A percentile compares a stretch with the other conserved stretches of the same genome.
Conservation (phyloP, 2,113 vertebrate genomes). For the Enhydra lutris region DNA sequence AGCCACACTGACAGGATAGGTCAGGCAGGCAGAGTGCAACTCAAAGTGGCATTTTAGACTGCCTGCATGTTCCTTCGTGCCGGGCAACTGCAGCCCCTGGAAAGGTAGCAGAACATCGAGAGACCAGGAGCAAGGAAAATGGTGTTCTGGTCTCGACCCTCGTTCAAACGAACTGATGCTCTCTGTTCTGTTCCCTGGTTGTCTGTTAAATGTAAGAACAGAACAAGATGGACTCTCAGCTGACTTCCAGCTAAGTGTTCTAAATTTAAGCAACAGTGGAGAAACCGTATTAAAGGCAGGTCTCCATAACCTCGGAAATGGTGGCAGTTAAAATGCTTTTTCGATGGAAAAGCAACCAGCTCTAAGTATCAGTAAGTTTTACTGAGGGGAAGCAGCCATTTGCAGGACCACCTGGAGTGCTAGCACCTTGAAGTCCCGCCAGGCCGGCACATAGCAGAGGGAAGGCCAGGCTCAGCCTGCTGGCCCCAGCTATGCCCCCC, state of each 20-base stretch:
- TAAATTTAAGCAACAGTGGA: neutral
- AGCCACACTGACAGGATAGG: neutral
- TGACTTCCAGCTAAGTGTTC: neutral
- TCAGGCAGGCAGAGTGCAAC: neutral
- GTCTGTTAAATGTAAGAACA: neutral
- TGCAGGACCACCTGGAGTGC: neutral
- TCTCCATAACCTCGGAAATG: neutral
- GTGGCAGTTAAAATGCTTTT: neutral
- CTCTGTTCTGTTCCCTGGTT: neutral
- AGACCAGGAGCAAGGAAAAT: accelerated
- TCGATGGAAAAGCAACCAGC: neutral
- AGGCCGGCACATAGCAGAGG: neutral
- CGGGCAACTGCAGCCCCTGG: too few species aligned
- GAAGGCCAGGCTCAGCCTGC: neutral
- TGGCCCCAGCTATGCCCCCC: neutral
- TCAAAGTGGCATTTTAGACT: neutral
- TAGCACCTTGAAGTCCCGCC: neutral
- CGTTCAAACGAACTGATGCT: neutral
- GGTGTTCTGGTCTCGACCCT: neutral
- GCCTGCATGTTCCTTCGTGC: neutral
- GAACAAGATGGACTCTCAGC: neutral
- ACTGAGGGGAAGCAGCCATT: neutral
- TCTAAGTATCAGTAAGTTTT: neutral
- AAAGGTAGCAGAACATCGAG: neutral
- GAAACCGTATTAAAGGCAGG: neutral